Conservation (phyloP, 2,797 vertebrate genomes). For the Acanthurus leucopareius region DNA sequence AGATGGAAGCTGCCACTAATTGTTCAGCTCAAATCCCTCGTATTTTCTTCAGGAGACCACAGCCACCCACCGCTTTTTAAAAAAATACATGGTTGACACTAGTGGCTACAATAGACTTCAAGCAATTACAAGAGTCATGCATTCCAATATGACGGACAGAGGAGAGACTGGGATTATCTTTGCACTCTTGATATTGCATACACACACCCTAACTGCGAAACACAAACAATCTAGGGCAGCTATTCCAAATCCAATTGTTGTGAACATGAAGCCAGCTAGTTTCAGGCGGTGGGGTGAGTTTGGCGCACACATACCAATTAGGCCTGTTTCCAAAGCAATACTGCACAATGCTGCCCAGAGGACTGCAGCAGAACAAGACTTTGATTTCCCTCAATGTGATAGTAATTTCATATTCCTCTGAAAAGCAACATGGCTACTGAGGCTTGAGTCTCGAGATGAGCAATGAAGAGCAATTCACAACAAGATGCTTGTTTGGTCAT, state of each 20-base stretch:
- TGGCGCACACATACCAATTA: slow-evolving; percentile 88
- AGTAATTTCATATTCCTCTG: slow-evolving; percentile 84
- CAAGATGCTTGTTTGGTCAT: slow-evolving; percentile 65
- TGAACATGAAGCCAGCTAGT: slow-evolving; percentile 85
- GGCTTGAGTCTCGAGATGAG: slow-evolving; percentile 71
- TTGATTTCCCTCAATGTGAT: slow-evolving; percentile 87
- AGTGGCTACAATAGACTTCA: slow-evolving; percentile 63
- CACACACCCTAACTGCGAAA: slow-evolving; percentile 65
- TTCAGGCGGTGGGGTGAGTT: slow-evolving; percentile 83
- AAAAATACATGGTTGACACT: slow-evolving; percentile 64
- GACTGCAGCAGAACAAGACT: slow-evolving; percentile 84
- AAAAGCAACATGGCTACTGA: slow-evolving; percentile 80
- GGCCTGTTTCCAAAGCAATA: slow-evolving; percentile 86
- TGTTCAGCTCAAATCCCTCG: slow-evolving; percentile 70
- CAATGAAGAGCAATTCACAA: slow-evolving; percentile 65
- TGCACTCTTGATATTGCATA: slow-evolving; percentile 67
- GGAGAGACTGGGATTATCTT: slow-evolving; percentile 72
- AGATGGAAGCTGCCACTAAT: slow-evolving; percentile 76
- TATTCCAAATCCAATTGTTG: slow-evolving; percentile 86
- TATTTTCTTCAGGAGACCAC: slow-evolving; percentile 60
- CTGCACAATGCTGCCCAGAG: slow-evolving; percentile 83
- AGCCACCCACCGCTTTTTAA: slow-evolving; percentile 54
- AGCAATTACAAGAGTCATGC: slow-evolving; percentile 75
- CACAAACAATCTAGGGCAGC: slow-evolving; percentile 86
- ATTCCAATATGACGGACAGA: slow-evolving; percentile 75